Evolutionary conservation across 2,113 vertebrate genomes (phyloP).

Genomic region (Irena cyanogastra): DNA sequence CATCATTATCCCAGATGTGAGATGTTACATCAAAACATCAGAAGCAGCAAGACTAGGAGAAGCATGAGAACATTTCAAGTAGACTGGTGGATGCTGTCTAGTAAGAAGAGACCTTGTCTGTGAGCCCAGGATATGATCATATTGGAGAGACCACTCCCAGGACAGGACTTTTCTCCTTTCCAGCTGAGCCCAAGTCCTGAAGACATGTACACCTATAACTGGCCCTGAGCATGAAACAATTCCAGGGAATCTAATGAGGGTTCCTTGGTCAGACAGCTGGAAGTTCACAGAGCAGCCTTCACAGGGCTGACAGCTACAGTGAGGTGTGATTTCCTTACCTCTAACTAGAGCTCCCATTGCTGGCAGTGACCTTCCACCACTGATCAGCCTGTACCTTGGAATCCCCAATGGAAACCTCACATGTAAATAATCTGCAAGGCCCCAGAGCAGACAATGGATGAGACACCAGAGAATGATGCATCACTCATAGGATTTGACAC

Average conservation of each 20-base stretch:
- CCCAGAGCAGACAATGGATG: not conserved
- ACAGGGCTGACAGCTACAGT: not conserved
- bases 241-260: not conserved
- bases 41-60: not conserved
- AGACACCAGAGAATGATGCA: not conserved
- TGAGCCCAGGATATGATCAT: not conserved
- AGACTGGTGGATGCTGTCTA: no score
- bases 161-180: not conserved
- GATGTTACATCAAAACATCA: not conserved
- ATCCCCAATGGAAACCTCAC: not conserved
- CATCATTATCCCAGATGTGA: not conserved
- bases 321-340: not conserved
- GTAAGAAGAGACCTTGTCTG: not conserved
- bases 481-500: not conserved
- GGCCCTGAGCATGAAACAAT: accelerated
- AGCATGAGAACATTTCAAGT: not conserved
- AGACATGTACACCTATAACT: accelerated
- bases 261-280: not conserved
- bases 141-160: not conserved
- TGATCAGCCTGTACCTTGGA: not conserved
- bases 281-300: not conserved
- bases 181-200: not conserved
- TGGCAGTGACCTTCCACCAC: not conserved
- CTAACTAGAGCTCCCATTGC: not conserved
- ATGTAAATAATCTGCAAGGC: not conserved